phyloP scores from a whole-genome alignment of 2,888 invertebrate species.

The Pachliopta kotzebuea region DNA sequence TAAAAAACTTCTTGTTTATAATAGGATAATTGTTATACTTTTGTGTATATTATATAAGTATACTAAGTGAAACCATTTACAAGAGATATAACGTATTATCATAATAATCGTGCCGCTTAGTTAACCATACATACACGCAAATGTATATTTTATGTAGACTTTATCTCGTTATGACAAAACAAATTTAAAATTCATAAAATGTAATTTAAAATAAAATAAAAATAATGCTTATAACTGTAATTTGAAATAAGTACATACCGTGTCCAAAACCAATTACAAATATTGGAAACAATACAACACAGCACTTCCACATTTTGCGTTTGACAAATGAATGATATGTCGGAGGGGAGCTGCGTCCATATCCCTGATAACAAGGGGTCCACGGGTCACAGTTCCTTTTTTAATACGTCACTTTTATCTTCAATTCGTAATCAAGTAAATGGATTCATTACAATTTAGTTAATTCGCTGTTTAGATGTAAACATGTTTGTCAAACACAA shows the following conservation, averaged over 20 bases:
- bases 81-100: too few relatives aligned
- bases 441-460: slow-evolving; percentile 1
- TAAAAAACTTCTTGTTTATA: too few relatives aligned
- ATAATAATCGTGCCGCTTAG: too few relatives aligned
- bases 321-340: slow-evolving; percentile 16
- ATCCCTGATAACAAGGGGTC: slow-evolving; percentile 24
- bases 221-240: neutral
- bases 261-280: slow-evolving; percentile 29
- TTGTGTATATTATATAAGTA: too few relatives aligned
- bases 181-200: too few relatives aligned
- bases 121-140: too few relatives aligned
- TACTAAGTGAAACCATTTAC: too few relatives aligned
- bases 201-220: too few relatives aligned
- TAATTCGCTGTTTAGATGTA: neutral
- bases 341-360: slow-evolving; percentile 15
- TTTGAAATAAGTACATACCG: slow-evolving; percentile 23
- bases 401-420: slow-evolving; percentile 13
- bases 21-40: too few relatives aligned
- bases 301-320: slow-evolving; percentile 25
- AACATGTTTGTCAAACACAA: slow-evolving; percentile 13
- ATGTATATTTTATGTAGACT: too few relatives aligned
- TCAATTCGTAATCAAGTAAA: slow-evolving; percentile 11
- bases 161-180: too few relatives aligned
- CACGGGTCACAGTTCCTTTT: slow-evolving; percentile 32
- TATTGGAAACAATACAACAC: slow-evolving; percentile 22